Base-by-base conservation (phyloP, 2,113 vertebrate species). In the Ursus arctos region DNA sequence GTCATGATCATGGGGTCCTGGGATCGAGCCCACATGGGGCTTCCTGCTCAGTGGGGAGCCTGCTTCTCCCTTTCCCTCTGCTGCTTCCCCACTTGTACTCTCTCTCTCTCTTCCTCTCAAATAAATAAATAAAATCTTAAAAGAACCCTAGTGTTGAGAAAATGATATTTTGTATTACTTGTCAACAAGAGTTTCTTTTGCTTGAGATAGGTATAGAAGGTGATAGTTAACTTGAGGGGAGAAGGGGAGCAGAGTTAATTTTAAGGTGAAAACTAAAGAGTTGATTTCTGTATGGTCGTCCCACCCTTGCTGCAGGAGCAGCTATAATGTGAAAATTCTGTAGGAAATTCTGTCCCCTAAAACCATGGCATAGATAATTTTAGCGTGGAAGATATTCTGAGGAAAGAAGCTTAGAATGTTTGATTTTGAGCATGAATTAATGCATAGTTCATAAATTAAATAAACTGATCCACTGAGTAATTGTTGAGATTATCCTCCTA, bases 361-460 rank as follows among this genome's bases (percentile, higher is more conserved):
- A 81, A 26, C 65, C 31, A 65, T 47, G 12, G 72, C n/a, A 49
- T 84, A 55, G 5, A 12, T 61, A 71, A 95, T 83, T 55, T 79
- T 79, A 47, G n/a, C 47, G 21, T 93, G 36, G n/a, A 84, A 93
- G 43, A 61, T 69, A 8, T 33, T 89, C 79, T 61, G 19, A 80
- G 51, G 90, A 80, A 85, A 85, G 90, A 93, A 49, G 55, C 84
- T 89, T 88, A 95, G 71, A 80, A 72, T 93, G 31, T 95, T 90
- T 89, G 53, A 63, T 92, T 89, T 57, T 85, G 77, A 92, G 61
- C 61, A 31, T 92, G 61, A 92, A 85, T 85, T 72, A 89, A 79
- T 49, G 55, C 63, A 79, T 11, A 89, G 43, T 69, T 36, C 43
- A 84, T 79, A 84, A 43, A 43, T 61, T 77, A 89, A 47, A 79